phyloP scores from a whole-genome alignment of 2,888 invertebrate species.

The Sinopyrophorus schimmeli region DNA sequence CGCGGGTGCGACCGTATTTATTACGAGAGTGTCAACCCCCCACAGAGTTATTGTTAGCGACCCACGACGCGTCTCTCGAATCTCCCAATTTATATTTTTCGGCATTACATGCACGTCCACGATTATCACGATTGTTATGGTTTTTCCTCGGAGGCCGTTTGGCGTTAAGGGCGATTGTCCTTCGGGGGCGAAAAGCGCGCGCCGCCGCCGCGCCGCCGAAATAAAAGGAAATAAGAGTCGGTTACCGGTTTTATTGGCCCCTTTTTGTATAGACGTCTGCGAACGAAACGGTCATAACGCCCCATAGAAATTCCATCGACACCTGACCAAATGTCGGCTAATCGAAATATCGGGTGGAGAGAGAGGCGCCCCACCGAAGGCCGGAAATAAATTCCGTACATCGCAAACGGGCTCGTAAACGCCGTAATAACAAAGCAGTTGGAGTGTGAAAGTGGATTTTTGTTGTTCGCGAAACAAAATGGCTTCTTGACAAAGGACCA shows the following conservation, averaged over 20 bases:
- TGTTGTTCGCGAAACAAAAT: conserved; percentile 51
- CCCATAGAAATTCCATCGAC: conserved; percentile 32
- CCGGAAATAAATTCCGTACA: conserved; percentile 44
- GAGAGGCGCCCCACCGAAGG: conserved; percentile 26
- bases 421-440: conserved; percentile 53
- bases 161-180: too few species aligned
- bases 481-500: conserved; percentile 50
- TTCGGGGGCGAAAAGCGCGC: too few species aligned
- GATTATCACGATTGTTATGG: too few species aligned
- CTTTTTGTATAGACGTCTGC: too few species aligned
- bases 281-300: conserved; percentile 29
- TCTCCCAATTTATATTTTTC: too few species aligned
- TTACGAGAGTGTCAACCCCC: conserved; percentile 39
- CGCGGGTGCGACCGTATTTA: conserved; percentile 37
- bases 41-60: conserved; percentile 40
- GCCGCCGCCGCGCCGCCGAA: too few species aligned
- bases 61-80: conserved; percentile 26
- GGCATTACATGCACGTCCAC: too few species aligned
- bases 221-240: too few species aligned
- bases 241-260: too few species aligned
- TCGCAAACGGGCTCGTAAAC: conserved; percentile 49
- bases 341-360: conserved; percentile 36
- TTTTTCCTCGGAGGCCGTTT: too few species aligned
- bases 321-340: conserved; percentile 39
- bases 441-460: conserved; percentile 57